phyloP scores from a whole-genome alignment of 1,140 invertebrate species.

The Drosophila cardini region DNA sequence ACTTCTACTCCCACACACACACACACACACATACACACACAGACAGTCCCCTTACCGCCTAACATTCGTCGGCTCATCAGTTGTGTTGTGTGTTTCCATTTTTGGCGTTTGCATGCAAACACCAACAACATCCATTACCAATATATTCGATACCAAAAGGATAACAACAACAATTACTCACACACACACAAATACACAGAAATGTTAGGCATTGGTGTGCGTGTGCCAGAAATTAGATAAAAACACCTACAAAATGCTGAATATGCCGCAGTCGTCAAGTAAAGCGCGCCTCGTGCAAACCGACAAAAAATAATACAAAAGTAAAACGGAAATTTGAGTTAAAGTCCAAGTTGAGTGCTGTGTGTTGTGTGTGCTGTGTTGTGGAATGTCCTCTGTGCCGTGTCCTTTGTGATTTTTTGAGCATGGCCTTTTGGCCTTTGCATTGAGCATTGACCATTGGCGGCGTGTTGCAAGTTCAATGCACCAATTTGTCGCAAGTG shows the following conservation, averaged over 20 bases:
- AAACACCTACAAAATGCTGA: constrained; percentile 77
- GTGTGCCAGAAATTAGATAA: constrained; percentile 83
- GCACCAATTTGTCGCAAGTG: constrained; percentile 37
- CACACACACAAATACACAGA: constrained; percentile 35
- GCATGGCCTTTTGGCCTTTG: constrained; percentile 13
- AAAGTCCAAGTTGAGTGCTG: constrained; percentile 31
- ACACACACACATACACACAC: constrained; percentile 5
- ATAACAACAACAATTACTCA: constrained; percentile 59
- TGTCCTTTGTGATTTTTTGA: not conserved
- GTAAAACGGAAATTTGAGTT: constrained; percentile 36
- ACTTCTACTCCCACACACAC: constrained; percentile 23
- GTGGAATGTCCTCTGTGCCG: not conserved
- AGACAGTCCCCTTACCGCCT: not conserved
- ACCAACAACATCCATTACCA: constrained; percentile 72
- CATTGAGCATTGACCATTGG: constrained; percentile 36
- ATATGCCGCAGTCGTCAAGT: constrained; percentile 79
- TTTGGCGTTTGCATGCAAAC: constrained; percentile 78
- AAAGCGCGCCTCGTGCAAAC: constrained; percentile 76
- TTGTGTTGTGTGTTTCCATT: constrained; percentile 55
- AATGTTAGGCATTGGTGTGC: constrained; percentile 50
- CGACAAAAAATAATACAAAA: constrained; percentile 41
- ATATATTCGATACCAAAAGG: constrained; percentile 77
- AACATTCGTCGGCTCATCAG: constrained; percentile 42
- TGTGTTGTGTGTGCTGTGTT: not conserved
- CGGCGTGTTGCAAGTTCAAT: constrained; percentile 66